Conservation (phyloP, 2,113 vertebrate genomes). For the Stigmatopora argus region DNA sequence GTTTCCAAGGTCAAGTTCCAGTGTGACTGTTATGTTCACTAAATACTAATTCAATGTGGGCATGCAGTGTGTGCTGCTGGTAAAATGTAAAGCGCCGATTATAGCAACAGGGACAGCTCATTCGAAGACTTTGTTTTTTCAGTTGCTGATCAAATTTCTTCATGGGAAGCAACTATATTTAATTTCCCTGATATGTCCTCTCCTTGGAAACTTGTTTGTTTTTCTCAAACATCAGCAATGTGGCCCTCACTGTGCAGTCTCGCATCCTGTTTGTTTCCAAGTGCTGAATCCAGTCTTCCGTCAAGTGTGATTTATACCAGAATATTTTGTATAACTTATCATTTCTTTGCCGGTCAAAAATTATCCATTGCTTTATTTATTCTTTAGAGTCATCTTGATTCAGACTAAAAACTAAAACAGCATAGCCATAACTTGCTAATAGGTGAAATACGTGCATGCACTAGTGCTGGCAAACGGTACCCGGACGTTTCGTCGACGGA, state of each 20-base stretch:
- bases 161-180: conserved; percentile 35
- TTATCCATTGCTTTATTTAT: background rate
- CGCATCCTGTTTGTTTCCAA: background rate
- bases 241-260: conserved; percentile 3
- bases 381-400: background rate
- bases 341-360: background rate
- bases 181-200: conserved; percentile 45
- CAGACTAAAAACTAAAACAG: background rate
- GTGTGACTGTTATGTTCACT: conserved; percentile 12
- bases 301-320: conserved; percentile 1
- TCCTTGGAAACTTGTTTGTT: conserved; percentile 46
- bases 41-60: conserved; percentile 3
- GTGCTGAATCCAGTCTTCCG: conserved; percentile 2
- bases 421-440: background rate
- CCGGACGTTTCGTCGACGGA: too few species aligned
- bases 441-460: background rate
- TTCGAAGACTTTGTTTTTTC: conserved; percentile 48
- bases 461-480: too few species aligned
- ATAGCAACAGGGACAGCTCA: conserved; percentile 10
- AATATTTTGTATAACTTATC: background rate
- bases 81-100: conserved; percentile 13
- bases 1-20: conserved; percentile 34
- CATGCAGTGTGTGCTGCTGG: conserved; percentile 1
- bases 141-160: conserved; percentile 51
- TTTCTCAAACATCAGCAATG: conserved; percentile 36